A percentile compares a stretch with the other conserved stretches of the same genome.
Evolutionary conservation across 2,888 invertebrate species (phyloP).

Genomic region (Drosophila leonis): DNA sequence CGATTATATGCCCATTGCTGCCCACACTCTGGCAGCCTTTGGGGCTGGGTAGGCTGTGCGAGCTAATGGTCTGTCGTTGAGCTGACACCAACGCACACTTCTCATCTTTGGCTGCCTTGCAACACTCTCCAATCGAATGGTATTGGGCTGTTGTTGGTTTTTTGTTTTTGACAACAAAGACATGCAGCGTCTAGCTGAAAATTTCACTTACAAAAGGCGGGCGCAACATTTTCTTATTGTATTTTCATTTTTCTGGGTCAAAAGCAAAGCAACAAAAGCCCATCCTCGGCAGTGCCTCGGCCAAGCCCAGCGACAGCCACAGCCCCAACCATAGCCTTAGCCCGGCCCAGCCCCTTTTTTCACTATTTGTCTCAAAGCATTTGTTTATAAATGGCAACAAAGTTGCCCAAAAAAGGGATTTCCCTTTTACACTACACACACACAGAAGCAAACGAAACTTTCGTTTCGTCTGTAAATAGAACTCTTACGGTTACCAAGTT

Average conservation of each 20-base stretch:
- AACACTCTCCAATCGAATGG: slow-evolving; percentile 51
- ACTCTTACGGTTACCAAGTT: slow-evolving; percentile 50
- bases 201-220: slow-evolving; percentile 78
- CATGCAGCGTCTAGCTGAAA: slow-evolving; percentile 50
- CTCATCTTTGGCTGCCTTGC: slow-evolving; percentile 27
- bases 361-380: slow-evolving; percentile 60
- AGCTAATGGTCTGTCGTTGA: slow-evolving; percentile 56
- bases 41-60: slow-evolving; percentile 24
- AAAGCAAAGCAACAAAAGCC: slow-evolving; percentile 67
- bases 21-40: slow-evolving; percentile 45
- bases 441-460: slow-evolving; percentile 59
- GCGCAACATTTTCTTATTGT: slow-evolving; percentile 78
- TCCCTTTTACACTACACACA: slow-evolving; percentile 67
- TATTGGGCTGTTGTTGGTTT: slow-evolving; percentile 14
- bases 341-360: slow-evolving; percentile 58
- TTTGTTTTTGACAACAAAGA: slow-evolving; percentile 38
- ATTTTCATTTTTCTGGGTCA: slow-evolving; percentile 74
- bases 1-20: slow-evolving; percentile 53
- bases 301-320: slow-evolving; percentile 58
- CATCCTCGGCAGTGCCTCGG: slow-evolving; percentile 76
- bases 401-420: slow-evolving; percentile 75
- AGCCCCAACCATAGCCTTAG: slow-evolving; percentile 7
- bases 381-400: slow-evolving; percentile 64
- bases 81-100: slow-evolving; percentile 59
- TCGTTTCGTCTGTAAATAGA: slow-evolving; percentile 65